Base-by-base conservation (phyloP, 2,113 vertebrate species). In the Entelurus aequoreus region DNA sequence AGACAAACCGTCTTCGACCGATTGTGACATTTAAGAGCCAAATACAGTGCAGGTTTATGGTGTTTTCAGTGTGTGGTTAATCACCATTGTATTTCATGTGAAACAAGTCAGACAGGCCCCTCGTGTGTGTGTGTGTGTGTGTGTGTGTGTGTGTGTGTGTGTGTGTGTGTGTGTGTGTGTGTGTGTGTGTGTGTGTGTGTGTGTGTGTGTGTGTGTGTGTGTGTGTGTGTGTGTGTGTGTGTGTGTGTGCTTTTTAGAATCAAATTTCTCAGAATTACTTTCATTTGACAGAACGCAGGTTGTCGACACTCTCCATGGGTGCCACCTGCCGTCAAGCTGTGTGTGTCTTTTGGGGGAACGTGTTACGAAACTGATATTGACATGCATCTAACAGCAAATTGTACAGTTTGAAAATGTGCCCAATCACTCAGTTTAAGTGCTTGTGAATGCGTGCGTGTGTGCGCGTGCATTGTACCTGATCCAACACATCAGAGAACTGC, bases 401-500 rank as follows among this genome's bases (percentile, higher is more conserved):
- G 79, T 61, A 72, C 59, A 55, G 68, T 63, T 69, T 53, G 65
- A 78, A 69, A 77, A 71, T 71, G 75, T 79, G 75, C 76, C 76
- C 78, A 77, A 70, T 65, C 42, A 77, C 75, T 75, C 51, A 54
- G 72, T 28, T 28, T 28, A 28, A 28, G 28, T 28, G 28, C 28
- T 28, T 28, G 28, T 28, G 28, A 74, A 53, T 63, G 59, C 35
- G 19, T 53, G 38, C 19, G 19, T 51, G 3, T 57, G 10, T 63
- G 40, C 36, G n/a, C 38, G 50, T 65, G 46, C 49, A 46, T 47
- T 53, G 44, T 70, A 97, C 97, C 88, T 94, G 91, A 69, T 95
- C 86, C 49, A 98, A 89, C 79, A 98, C 84, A 80, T 94, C 91
- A 76, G 94, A 92, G 80, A 99, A 99, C 64, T 94, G 93, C 79